Percentiles rank a stretch among this genome's conserved stretches.
phyloP scores from a whole-genome alignment of 2,113 vertebrate genomes.

The Lucifuga dentata region DNA sequence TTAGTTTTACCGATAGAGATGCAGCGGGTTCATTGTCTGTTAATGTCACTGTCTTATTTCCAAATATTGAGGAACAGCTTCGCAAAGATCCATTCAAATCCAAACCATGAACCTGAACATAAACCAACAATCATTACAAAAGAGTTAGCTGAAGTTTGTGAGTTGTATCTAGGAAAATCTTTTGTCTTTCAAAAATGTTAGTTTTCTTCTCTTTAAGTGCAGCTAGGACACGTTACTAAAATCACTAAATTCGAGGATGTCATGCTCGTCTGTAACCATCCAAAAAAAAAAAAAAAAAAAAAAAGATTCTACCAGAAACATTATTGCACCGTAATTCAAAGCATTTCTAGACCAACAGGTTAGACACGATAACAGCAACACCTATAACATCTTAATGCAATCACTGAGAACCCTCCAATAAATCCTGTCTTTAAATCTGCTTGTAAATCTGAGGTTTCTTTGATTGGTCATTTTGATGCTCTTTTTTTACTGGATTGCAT shows the following conservation, averaged over 20 bases:
- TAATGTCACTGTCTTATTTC: conserved; percentile 28
- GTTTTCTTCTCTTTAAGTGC: too few relatives aligned
- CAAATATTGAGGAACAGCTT: conserved; percentile 20
- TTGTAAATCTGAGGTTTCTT: too few relatives aligned
- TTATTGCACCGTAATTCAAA: conserved; percentile 39
- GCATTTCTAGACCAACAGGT: too few relatives aligned
- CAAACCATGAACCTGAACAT: conserved; percentile 15
- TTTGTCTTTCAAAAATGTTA: too few relatives aligned
- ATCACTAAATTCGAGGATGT: not conserved
- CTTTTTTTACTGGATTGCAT: too few relatives aligned
- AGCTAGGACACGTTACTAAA: too few relatives aligned
- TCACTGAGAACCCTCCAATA: too few relatives aligned
- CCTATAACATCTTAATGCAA: too few relatives aligned
- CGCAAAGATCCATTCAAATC: conserved; percentile 26
- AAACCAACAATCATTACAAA: conserved; percentile 5
- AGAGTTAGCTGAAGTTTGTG: conserved; percentile 26
- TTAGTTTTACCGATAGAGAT: conserved; percentile 36
- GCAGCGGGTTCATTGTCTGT: conserved; percentile 25
- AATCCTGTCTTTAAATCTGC: too few relatives aligned
- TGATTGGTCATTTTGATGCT: too few relatives aligned
- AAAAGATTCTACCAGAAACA: conserved; percentile 27
- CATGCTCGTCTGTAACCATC: conserved; percentile 3
- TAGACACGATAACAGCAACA: too few relatives aligned
- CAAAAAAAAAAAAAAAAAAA: conserved; percentile 10
- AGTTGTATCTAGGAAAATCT: not conserved